Evolutionary conservation across 2,797 vertebrate species (phyloP), one percentile per base, ranked within the genome.

Genomic region (Morus bassanus): DNA sequence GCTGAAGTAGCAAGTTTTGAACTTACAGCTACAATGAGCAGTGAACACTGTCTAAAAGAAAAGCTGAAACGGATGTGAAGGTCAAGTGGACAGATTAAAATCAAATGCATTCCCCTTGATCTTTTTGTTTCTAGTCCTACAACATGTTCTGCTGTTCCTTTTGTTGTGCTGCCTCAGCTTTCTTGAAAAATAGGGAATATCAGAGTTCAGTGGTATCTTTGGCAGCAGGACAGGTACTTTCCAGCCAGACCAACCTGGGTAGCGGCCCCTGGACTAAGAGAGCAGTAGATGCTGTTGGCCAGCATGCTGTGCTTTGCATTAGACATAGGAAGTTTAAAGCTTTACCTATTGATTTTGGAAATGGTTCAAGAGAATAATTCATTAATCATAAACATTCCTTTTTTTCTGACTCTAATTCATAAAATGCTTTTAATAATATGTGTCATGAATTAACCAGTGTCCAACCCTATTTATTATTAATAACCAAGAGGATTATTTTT

Each of bases 391-490:
- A 89, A 48, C 9, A 46, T 56, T 74, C 17, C 2, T 7, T 35
- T 54, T 70, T 81, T 72, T 41, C 39, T 68, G 25, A 77, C 27
- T 87, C 8, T 80, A 77, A 94, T 94, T 96, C 53, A 93, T 85
- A 78, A 94, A 91, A 91, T 85, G 21, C 22, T 83, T 93, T 89
- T 88, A 93, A 92, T 93, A 96, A 65, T 85, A 39, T 65, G 41
- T 60, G 64, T 63, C 14, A 83, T 65, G 35, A 83, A 96, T 92
- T 92, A 93, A 82, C 95, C 56, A 77, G 35, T 80, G 60, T 67
- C 50, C 41, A 85, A 68, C 3, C 3, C 7, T 57, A 88, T 92
- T 85, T 83, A 85, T 95, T 94, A 85, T 77, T 93, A 77, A 93
- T 75, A 89, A n/a, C 5, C 17, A 78, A 65, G 46, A 89, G n/a